Conservation (phyloP, 2,888 invertebrate species). For the Merodon equestris region DNA sequence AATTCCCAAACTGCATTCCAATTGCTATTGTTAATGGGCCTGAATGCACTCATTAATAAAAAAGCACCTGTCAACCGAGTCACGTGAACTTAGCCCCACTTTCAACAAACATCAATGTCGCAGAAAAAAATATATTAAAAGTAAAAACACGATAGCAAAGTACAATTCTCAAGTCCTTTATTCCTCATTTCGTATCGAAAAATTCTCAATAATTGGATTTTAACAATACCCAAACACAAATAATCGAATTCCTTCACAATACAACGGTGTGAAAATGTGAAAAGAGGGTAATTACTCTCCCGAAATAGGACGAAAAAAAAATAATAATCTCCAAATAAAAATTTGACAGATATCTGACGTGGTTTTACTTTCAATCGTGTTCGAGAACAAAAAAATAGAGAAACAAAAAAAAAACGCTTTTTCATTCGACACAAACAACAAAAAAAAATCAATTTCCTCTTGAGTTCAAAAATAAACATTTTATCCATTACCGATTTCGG, state of each 20-base stretch:
- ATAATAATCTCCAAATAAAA: constrained; percentile 18
- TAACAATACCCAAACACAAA: neutral
- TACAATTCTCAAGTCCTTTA: constrained; percentile 13
- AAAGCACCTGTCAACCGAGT: neutral
- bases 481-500: constrained; percentile 15
- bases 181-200: constrained; percentile 12
- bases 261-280: constrained; percentile 35
- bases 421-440: constrained; percentile 37
- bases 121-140: constrained; percentile 32
- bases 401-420: neutral
- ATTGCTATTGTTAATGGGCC: no score
- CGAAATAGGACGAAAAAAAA: constrained; percentile 13
- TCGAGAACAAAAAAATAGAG: constrained; percentile 8
- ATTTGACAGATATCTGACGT: constrained; percentile 64
- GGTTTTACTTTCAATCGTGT: constrained; percentile 51
- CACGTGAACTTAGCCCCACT: constrained; percentile 16
- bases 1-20: no score
- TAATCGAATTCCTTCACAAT: neutral
- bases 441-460: constrained; percentile 42
- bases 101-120: neutral
- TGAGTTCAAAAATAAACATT: constrained; percentile 34
- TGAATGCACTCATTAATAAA: constrained; percentile 3
- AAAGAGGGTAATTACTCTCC: constrained; percentile 8
- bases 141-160: constrained; percentile 43
- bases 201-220: constrained; percentile 8